Base-by-base conservation (phyloP, 2,797 vertebrate species). In the Podarcis lilfordi region DNA sequence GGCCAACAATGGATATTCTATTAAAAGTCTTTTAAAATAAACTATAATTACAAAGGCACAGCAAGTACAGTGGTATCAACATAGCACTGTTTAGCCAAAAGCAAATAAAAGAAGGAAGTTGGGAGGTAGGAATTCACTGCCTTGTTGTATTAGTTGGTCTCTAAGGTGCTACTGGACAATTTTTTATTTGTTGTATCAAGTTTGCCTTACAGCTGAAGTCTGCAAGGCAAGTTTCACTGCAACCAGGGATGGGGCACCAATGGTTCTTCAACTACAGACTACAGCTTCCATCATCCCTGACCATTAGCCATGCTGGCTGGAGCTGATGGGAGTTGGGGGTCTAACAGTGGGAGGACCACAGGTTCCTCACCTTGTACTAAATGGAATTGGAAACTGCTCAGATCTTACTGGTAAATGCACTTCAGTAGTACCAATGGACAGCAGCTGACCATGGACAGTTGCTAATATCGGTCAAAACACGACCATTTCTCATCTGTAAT, bases 11-110 rank as follows among this genome's bases (percentile, higher is more conserved):
- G 76, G 82, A 40, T 80, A 75, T 68, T 79, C 76, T 75, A 80
- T 80, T 87, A 55, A 76, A 85, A 90, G 40, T 11, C 74, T 66
- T 86, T 74, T 50, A 84, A 90, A 90, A 87, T 55, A 74, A 87
- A 74, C 75, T 79, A 66, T 37, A 74, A 61, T 29, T 84, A 80
- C 8, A 88, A 74, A 76, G 6, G 85, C 85, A 86, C 45, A 76
- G 81, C 23, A 90, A 90, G 68, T 88, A 88, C 76, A 91, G 37
- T 25, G 86, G 81, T 35, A 85, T 77, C 80, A 77, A 76, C 4
- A 21, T 15, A 13, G 27, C 75, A 71, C 71, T 43, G 8, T 29
- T 40, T 27, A 35, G 85, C 29, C 32, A 89, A 90, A 91, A 86
- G 19, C n/a, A 0, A 13, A 77, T 35, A 68, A 59, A 86, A 5